Evolutionary conservation across 2,113 vertebrate species (phyloP), one percentile per base, ranked within the genome.

Genomic region (Syngnathoides biaculeatus): DNA sequence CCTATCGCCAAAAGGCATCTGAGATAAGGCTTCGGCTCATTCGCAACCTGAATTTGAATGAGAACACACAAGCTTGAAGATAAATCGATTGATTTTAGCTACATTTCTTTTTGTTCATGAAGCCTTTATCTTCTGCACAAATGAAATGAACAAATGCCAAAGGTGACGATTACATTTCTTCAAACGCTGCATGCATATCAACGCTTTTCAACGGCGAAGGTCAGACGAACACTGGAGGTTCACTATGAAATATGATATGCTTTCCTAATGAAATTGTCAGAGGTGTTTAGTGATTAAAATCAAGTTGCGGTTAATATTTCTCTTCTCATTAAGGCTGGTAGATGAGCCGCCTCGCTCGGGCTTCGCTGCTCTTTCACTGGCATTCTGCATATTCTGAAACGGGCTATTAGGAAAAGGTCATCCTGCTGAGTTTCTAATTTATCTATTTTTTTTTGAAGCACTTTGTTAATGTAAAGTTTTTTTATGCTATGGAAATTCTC

Each of bases 251-350:
- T 22, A 68, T 59, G 71, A 68, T 57, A 68, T 40, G 19, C 30
- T 11, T 4, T 35, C 43, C 42, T 72, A 77, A 79, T 74, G 42
- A 73, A 75, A 24, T 42, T 43, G 42, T 57, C 55, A 57, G 47
- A 65, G 69, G 60, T 65, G 69, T 26, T 80, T 35, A 70, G 73
- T 80, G 69, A 80, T 82, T 83, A 52, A 76, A 22, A 48, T 69
- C 2, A 60, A 19, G 11, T 57, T 64, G 43, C 63, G 75, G 26
- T 57, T 66, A 65, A 71, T 60, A 47, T 56, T 74, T 22, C 24
- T 15, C 73, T 24, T 72, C n/a, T 70, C 50, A 53, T 76, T 69
- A 35, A 27, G 61, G 13, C n/a, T 71, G 64, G 26, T 45, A 60
- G 62, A 64, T 57, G 55, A 63, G 11, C 38, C 53, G 40, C 42